Evolutionary conservation across 2,888 invertebrate genomes (phyloP).

Genomic region (Arctia plantaginis): DNA sequence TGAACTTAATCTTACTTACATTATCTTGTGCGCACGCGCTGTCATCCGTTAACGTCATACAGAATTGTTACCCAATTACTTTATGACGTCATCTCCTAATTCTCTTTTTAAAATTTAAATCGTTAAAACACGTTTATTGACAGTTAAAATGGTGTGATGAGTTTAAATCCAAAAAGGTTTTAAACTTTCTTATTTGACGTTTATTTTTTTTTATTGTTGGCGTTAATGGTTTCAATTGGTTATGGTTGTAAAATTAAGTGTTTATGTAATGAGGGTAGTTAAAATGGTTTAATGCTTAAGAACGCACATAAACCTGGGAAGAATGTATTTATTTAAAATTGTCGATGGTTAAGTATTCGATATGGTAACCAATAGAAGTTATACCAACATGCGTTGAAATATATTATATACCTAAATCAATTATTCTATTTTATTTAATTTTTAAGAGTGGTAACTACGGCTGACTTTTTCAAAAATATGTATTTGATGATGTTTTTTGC

Average conservation of each 20-base stretch:
- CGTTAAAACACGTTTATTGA: slow-evolving; percentile 68
- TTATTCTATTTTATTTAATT: too few species aligned
- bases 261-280: slow-evolving; percentile 46
- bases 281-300: slow-evolving; percentile 34
- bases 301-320: slow-evolving; percentile 20
- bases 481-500: too few species aligned
- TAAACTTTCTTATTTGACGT: slow-evolving; percentile 57
- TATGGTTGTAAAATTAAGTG: slow-evolving; percentile 50
- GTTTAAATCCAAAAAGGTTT: slow-evolving; percentile 53
- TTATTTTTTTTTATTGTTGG: slow-evolving; percentile 52
- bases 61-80: slow-evolving; percentile 43
- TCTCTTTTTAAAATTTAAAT: slow-evolving; percentile 43
- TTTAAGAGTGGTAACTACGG: too few species aligned
- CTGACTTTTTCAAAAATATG: too few species aligned
- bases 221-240: slow-evolving; percentile 48
- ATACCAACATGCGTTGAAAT: too few species aligned
- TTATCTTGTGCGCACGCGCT: slow-evolving; percentile 79
- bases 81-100: slow-evolving; percentile 56
- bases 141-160: slow-evolving; percentile 67
- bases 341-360: slow-evolving; percentile 4
- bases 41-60: slow-evolving; percentile 41
- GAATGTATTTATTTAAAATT: slow-evolving; percentile 17
- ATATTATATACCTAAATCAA: too few species aligned
- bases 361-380: background rate
- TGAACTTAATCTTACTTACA: slow-evolving; percentile 65